Base-by-base conservation (phyloP, 1,140 invertebrate species). In the Drosophila santomea region DNA sequence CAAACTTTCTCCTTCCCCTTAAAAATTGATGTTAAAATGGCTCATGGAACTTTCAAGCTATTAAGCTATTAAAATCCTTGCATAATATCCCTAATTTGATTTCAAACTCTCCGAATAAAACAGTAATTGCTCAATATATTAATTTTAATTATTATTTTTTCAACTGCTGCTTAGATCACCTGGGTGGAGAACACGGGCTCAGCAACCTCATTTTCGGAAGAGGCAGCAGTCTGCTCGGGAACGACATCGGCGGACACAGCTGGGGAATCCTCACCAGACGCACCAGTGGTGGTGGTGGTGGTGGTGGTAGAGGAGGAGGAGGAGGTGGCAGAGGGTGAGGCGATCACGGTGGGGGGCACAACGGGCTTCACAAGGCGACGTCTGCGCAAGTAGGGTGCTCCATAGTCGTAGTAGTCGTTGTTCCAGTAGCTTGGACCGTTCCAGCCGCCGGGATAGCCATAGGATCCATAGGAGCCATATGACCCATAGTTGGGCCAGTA, bases 401-500 rank as follows among this genome's bases (percentile, higher is more conserved):
- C 44, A 10, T 58, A 76, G 43, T 51, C 55, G 32, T 32, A 58
- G 72, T 73, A 75, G 20, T 45, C 48, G 54, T 51, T 66, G 38
- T 41, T 43, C 72, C 72, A 76, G 35, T 74, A 74, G 5, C 47
- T 17, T 3, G 71, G 68, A 41, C 11, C 47, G 23, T 66, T 66
- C 73, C 73, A 75, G 32, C 45, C 54, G 5, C 47, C 38, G 11
- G 64, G 64, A 44, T 76, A 66, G 52, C 61, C 45, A 17, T 12
- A 17, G 20, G 41, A 41, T 41, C 4, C 36, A 11, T 36, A 10
- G 11, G 39, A 12, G 23, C 45, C 72, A 20, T 20, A 20, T 1
- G 20, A 20, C 2, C 20, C 20, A 32, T 74, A 75, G 8, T 76
- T 72, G 23, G 61, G 61, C 60, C 50, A 76, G 38, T 67, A 76